Conservation (phyloP, 2,888 invertebrate genomes). For the Lasioglossum leucozonium region DNA sequence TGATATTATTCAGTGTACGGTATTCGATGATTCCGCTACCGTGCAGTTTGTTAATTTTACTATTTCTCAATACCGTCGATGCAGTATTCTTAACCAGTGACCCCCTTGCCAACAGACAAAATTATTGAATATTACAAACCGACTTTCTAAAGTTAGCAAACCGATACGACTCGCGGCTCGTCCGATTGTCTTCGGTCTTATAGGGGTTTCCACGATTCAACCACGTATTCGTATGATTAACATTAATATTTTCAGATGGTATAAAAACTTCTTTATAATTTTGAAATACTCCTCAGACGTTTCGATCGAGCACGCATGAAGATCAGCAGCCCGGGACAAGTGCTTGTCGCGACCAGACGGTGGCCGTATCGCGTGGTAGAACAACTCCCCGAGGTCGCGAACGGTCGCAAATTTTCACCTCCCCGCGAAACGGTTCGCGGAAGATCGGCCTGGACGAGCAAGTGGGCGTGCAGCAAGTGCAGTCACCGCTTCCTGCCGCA, state of each 20-base stretch:
- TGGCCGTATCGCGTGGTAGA: not conserved
- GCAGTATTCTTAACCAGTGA: slow-evolving; percentile 1
- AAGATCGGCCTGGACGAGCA: slow-evolving; percentile 26
- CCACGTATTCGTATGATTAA: not conserved
- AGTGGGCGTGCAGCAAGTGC: slow-evolving; percentile 60
- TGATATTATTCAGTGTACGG: not conserved
- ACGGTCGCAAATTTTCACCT: slow-evolving; percentile 57
- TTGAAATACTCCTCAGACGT: not conserved
- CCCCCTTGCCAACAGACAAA: not conserved
- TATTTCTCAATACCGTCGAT: not conserved
- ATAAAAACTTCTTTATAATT: not conserved
- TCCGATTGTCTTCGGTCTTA: not conserved
- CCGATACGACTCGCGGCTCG: not conserved
- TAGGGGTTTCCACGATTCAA: not conserved
- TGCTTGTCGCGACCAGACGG: not conserved
- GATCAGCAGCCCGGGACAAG: not conserved
- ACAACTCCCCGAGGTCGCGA: slow-evolving; percentile 12
- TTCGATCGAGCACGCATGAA: not conserved
- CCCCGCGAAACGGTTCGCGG: slow-evolving; percentile 27
- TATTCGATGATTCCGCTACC: not conserved
- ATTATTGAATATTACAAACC: not conserved
- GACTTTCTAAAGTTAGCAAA: not conserved
- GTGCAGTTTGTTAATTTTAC: not conserved
- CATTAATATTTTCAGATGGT: not conserved
- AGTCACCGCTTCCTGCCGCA: slow-evolving; percentile 67